Conservation (phyloP, 2,888 invertebrate genomes). For the Synanthedon tipuliformis region DNA sequence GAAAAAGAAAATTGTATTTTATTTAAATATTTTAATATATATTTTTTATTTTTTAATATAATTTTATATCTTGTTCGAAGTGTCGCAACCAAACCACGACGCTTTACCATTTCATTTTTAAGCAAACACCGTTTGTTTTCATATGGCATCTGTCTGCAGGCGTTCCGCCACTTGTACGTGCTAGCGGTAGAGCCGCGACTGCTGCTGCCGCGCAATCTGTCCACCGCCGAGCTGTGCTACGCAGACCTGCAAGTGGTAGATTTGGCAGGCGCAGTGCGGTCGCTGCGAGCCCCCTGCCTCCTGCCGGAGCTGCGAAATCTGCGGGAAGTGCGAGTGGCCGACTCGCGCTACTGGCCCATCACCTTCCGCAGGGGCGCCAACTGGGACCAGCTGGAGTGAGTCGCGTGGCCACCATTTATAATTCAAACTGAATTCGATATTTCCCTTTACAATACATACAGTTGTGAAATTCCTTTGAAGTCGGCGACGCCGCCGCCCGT, state of each 20-base stretch:
- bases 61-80: too few relatives aligned
- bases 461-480: too few relatives aligned
- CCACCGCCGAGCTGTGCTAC: constrained; percentile 83
- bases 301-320: constrained; percentile 84
- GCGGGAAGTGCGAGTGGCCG: constrained; percentile 80
- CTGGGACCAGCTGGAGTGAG: constrained; percentile 84
- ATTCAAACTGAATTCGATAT: too few relatives aligned
- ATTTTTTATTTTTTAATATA: too few relatives aligned
- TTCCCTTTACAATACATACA: too few relatives aligned
- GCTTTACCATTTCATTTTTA: too few relatives aligned
- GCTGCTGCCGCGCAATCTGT: constrained; percentile 87
- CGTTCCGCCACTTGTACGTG: constrained; percentile 95
- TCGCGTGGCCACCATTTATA: too few relatives aligned
- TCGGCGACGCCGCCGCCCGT: too few relatives aligned
- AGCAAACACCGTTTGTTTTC: background rate
- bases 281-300: constrained; percentile 85
- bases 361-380: constrained; percentile 84
- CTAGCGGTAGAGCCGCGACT: constrained; percentile 92
- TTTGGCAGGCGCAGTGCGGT: constrained; percentile 57
- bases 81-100: too few relatives aligned
- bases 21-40: too few relatives aligned
- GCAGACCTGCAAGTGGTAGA: constrained; percentile 76
- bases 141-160: constrained; percentile 75
- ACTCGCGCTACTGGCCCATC: constrained; percentile 91
- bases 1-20: too few relatives aligned